These are phyloP conservation scores for Gymnopithys bicolor DNA, from an alignment of 2,797 vertebrate species.

Conservation along the genomic window DNA sequence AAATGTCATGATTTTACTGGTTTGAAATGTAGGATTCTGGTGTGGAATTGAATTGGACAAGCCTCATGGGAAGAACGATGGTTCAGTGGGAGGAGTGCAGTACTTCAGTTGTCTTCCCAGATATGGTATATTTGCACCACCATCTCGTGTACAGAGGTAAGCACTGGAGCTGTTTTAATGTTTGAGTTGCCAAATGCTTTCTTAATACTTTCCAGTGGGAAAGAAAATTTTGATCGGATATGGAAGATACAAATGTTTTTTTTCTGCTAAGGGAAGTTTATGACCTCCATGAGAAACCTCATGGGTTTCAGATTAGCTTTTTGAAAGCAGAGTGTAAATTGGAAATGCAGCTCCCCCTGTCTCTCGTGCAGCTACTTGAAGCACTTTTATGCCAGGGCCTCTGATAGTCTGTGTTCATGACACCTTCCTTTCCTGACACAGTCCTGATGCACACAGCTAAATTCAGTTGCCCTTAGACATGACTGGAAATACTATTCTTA, in stretches of 20 bases:
- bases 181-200: not conserved
- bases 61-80: conserved; percentile 94
- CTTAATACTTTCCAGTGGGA: not conserved
- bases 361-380: not conserved
- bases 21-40: conserved; percentile 84
- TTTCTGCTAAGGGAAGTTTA: conserved; percentile 37
- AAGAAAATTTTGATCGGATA: not conserved
- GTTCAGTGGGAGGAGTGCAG: conserved; percentile 90
- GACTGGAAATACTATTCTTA: not conserved
- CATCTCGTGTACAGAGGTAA: conserved; percentile 93
- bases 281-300: not conserved
- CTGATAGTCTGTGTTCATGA: not conserved
- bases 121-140: conserved; percentile 94
- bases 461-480: not conserved
- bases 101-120: conserved; percentile 93
- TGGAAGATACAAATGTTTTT: conserved; percentile 12
- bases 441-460: not conserved
- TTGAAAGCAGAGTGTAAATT: not conserved
- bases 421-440: not conserved
- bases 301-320: not conserved
- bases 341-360: not conserved
- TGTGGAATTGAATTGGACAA: conserved; percentile 95
- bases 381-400: not conserved
- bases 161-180: not conserved
- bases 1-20: not conserved